Evolutionary conservation across 2,797 vertebrate species (phyloP).

Genomic region (Echeneis naucrates): DNA sequence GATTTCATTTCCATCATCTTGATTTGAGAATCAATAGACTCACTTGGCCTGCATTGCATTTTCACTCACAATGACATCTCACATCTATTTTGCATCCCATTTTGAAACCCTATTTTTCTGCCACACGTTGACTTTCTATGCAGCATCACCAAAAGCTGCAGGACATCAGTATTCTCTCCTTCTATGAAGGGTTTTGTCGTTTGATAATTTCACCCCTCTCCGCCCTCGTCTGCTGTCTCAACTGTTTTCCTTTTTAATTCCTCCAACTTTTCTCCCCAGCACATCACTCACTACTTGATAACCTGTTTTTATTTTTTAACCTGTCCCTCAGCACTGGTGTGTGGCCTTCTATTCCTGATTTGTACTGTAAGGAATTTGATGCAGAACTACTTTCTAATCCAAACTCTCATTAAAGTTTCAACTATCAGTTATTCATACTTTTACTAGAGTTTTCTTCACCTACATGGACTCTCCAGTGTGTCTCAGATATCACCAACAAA

Average conservation of each 20-base stretch:
- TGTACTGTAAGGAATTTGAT: conserved; percentile 68
- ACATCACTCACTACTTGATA: conserved; percentile 30
- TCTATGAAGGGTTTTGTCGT: conserved; percentile 85
- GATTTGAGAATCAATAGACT: conserved; percentile 23
- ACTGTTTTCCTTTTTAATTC: conserved; percentile 22
- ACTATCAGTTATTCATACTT: conserved; percentile 42
- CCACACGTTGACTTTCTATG: conserved; percentile 63
- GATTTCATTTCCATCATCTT: conserved; percentile 17
- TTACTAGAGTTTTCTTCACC: neutral
- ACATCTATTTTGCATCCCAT: conserved; percentile 38
- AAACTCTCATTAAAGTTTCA: conserved; percentile 82
- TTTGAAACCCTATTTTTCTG: conserved; percentile 47
- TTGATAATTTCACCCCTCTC: conserved; percentile 60
- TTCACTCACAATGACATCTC: conserved; percentile 16
- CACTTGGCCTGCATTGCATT: neutral
- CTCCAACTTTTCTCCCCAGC: conserved; percentile 30
- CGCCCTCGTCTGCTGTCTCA: conserved; percentile 22
- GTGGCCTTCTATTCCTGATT: conserved; percentile 78
- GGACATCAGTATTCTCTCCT: conserved; percentile 77
- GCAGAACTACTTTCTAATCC: conserved; percentile 79
- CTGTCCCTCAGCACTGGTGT: conserved; percentile 55
- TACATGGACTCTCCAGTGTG: no score
- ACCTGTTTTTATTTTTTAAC: conserved; percentile 53
- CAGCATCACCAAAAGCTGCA: conserved; percentile 57
- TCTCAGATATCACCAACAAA: conserved; percentile 1